These are phyloP conservation scores for Drosophila repleta DNA, from an alignment of 1,140 invertebrate species.

Conservation along the genomic window DNA sequence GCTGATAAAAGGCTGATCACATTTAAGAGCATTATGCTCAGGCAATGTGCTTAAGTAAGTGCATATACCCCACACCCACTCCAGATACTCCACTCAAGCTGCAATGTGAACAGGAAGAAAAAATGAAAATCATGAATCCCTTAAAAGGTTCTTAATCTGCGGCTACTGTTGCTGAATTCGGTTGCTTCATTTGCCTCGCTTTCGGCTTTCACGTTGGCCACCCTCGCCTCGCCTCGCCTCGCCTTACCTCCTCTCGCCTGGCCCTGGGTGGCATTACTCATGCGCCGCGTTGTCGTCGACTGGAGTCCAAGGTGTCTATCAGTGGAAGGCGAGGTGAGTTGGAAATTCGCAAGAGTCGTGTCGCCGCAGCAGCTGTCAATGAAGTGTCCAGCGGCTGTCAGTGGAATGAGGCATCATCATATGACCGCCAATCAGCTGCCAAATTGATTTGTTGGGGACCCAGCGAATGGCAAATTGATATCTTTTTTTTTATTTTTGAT, in stretches of 20 bases:
- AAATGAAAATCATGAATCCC: slow-evolving; percentile 76
- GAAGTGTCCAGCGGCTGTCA: slow-evolving; percentile 53
- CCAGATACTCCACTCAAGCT: neutral
- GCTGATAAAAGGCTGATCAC: too few relatives aligned
- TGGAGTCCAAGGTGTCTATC: slow-evolving; percentile 46
- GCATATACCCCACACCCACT: neutral
- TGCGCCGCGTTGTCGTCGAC: slow-evolving; percentile 44
- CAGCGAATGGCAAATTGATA: slow-evolving; percentile 20
- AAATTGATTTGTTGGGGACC: slow-evolving; percentile 51
- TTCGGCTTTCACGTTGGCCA: slow-evolving; percentile 2
- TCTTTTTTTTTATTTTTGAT: slow-evolving; percentile 1
- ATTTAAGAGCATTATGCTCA: neutral
- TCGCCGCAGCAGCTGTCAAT: slow-evolving; percentile 41
- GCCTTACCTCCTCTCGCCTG: too few relatives aligned
- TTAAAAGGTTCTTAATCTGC: slow-evolving; percentile 84
- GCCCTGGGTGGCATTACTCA: slow-evolving; percentile 56
- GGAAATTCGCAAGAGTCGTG: slow-evolving; percentile 15
- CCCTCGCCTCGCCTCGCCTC: too few relatives aligned
- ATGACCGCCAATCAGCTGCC: slow-evolving; percentile 76
- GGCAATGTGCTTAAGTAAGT: neutral
- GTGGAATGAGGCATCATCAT: slow-evolving; percentile 56
- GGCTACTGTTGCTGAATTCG: slow-evolving; percentile 71
- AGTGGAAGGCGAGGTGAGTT: neutral
- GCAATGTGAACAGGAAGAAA: slow-evolving; percentile 44
- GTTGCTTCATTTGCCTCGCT: slow-evolving; percentile 64